Conservation (phyloP, 2,888 invertebrate species). For the Drosophila paramelanica region DNA sequence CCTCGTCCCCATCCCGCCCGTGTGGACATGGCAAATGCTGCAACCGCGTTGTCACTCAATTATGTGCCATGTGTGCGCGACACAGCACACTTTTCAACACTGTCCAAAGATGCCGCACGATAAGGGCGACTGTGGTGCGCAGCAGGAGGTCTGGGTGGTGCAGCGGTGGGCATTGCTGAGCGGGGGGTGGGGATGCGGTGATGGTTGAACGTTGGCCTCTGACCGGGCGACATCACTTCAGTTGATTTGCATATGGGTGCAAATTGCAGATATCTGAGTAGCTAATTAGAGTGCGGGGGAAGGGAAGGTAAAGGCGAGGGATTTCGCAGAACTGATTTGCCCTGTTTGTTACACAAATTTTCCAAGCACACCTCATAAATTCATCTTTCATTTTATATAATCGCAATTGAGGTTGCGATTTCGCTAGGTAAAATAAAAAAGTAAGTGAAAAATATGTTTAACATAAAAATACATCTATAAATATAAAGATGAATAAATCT, state of each 20-base stretch:
- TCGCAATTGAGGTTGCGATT: too few relatives aligned
- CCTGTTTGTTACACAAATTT: too few relatives aligned
- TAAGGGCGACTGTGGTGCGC: background rate
- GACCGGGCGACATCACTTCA: constrained; percentile 22
- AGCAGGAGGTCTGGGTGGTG: too few relatives aligned
- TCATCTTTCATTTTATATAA: too few relatives aligned
- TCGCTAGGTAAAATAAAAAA: too few relatives aligned
- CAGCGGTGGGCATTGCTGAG: background rate
- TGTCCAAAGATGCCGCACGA: constrained; percentile 47
- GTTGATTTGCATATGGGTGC: constrained; percentile 23
- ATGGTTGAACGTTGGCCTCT: constrained; percentile 7
- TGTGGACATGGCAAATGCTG: constrained; percentile 68
- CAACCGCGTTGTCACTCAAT: constrained; percentile 80
- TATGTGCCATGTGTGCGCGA: constrained; percentile 74
- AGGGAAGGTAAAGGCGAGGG: too few relatives aligned
- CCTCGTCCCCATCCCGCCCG: background rate
- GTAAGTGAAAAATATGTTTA: too few relatives aligned
- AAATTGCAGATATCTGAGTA: constrained; percentile 18
- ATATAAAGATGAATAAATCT: too few relatives aligned
- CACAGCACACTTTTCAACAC: constrained; percentile 76
- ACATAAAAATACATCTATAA: too few relatives aligned
- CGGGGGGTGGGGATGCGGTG: background rate
- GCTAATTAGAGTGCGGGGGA: constrained; percentile 5
- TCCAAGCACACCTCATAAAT: too few relatives aligned
- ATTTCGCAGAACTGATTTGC: too few relatives aligned